Evolutionary conservation across 2,113 vertebrate species (phyloP).

Genomic region (Cryptotis parvus): DNA sequence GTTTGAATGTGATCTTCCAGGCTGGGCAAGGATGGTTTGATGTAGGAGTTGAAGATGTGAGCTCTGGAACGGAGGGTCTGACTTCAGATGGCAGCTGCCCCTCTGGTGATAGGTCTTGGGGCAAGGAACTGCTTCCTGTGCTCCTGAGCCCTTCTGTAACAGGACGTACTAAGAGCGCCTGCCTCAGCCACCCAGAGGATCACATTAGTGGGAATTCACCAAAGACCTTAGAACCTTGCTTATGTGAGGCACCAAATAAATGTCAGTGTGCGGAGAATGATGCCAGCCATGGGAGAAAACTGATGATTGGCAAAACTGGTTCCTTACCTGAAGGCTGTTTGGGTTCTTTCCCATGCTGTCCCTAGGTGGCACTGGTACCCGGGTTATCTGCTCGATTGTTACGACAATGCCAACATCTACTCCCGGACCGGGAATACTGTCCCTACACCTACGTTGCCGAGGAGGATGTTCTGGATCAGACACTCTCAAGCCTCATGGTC

Average conservation of each 20-base stretch:
- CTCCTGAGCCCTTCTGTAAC: neutral
- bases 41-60: neutral
- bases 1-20: neutral
- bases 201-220: neutral
- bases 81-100: neutral
- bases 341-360: neutral
- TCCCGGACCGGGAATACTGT: constrained; percentile 95
- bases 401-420: constrained; percentile 97
- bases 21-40: neutral
- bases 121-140: neutral
- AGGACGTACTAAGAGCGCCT: neutral
- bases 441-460: constrained; percentile 93
- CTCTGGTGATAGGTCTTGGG: neutral
- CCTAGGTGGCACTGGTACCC: constrained; percentile 85
- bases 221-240: constrained; percentile 13
- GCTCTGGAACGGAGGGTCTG: constrained; percentile 7
- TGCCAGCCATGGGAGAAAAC: neutral
- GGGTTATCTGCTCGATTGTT: constrained; percentile 99
- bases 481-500: constrained; percentile 87
- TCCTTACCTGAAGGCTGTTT: constrained; percentile 12
- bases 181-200: neutral
- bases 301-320: neutral
- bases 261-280: neutral
- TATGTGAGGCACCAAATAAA: neutral
- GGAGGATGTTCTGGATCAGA: constrained; percentile 91